Evolutionary conservation across 30 jellyfish, hydroid and myxozoan genomes (phyloP), one percentile per base, ranked within the genome.

Genomic region (Rhopilema esculentum): DNA sequence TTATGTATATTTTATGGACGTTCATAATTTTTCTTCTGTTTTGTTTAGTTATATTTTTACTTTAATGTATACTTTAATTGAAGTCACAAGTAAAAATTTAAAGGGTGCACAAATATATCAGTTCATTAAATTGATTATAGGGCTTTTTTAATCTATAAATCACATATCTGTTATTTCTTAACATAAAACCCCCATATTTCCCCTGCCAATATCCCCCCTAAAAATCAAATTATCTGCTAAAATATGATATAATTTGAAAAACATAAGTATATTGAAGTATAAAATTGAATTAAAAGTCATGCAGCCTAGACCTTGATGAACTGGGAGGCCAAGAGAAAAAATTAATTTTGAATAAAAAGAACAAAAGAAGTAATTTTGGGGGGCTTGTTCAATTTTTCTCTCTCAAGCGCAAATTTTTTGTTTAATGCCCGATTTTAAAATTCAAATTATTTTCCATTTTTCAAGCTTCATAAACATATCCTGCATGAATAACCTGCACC

Each of bases 341-440:
- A n/a, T n/a, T n/a, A n/a, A 9, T 51, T 15, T 9, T 51, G 66
- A 19, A 19, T 19, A 9, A 19, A 19, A n/a, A n/a, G n/a, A n/a
- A n/a, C n/a, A n/a, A n/a, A n/a, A n/a, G n/a, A n/a, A 51, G 66
- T 51, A 51, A 51, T 51, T 51, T 51, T 51, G 66, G 66, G 66
- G 66, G 66, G 66, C 66, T 9, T 51, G 66, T 51, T 19, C 66
- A 15, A 51, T 51, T 51, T 51, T 19, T 51, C 66, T 51, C 66
- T 19, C 66, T 19, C 66, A 9, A 9, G 15, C 66, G 16, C 66
- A 51, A 51, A 51, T 51, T 51, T 19, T 51, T 19, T 19, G 15
- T 51, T 15, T 9, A 51, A 15, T 9, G 16, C 66, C 66, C 66
- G 19, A 51, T 51, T 51, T 9, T 51, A 19, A 19, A 51, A 19